Evolutionary conservation across 2,888 invertebrate genomes (phyloP), one percentile per base, ranked within the genome.

Genomic region (Baccha elongata): DNA sequence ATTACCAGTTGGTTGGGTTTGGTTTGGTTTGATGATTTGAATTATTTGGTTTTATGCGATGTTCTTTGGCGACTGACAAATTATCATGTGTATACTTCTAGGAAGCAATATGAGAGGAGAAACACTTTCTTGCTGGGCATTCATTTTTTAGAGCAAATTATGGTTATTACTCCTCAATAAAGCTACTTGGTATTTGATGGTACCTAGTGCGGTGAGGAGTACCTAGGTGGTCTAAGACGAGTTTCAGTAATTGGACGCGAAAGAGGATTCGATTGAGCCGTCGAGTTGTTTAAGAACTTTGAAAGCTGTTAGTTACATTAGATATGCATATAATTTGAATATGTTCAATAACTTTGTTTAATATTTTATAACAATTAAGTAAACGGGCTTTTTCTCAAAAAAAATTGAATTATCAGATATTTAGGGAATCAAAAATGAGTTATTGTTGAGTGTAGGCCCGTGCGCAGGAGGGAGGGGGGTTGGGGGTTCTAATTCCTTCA

Each of bases 1-100:
- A 75, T 71, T 81, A 72, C 81, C 81, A 81, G 81, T 81, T 81
- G 71, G 76, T 76, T 64, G 67, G 48, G 68, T 68, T 67, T 29
- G 69, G 50, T 80, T 64, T 11, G 69, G 75, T 75, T 67, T 62
- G 71, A 81, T 67, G 67, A 48, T 67, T 81, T 81, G 64, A 81
- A 81, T 62, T 60, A 75, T 72, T 76, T 42, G 60, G 67, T 81
- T 81, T 46, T 19, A 75, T 81, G 75, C 81, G 75, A 81, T 75
- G 81, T 75, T 81, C 42, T 71, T 37, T 35, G 21, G 42, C 7
- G 21, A n/a, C 8, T 23, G 48, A 10, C 65, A 48, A 81, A 76
- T 76, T 76, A 62, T 71, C 60, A 26, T 19, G 32, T 44, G 81
- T 76, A 76, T 81, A 81, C 71, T 81, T 81, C 81, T 81, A 81